Evolutionary conservation across 92 coral and sea anemone species (phyloP).

Genomic region (Porites evermanni): DNA sequence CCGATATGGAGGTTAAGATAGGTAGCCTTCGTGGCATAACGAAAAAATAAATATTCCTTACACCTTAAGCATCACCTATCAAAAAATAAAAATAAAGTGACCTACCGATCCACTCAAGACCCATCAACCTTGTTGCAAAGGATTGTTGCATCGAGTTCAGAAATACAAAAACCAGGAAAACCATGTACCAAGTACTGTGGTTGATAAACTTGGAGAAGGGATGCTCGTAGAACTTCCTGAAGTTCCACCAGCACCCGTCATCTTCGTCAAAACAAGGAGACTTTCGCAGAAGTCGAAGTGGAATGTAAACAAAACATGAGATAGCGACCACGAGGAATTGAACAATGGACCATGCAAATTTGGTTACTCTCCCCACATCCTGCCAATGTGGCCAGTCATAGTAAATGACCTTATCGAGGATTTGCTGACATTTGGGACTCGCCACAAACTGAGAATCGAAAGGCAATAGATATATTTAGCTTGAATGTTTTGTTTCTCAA

Average conservation of each 20-base stretch:
- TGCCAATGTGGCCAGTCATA: slow-evolving; percentile 36
- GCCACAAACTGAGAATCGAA: slow-evolving; percentile 22
- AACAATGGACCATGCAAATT: slow-evolving; percentile 4
- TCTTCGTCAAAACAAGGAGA: not conserved
- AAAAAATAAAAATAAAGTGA: not conserved
- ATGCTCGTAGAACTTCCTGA: slow-evolving; percentile 30
- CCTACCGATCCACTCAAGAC: slow-evolving; percentile 16
- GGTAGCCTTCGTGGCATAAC: too few species aligned
- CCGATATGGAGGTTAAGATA: too few species aligned
- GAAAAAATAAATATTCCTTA: too few species aligned
- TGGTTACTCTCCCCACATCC: not conserved
- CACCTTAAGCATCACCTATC: not conserved
- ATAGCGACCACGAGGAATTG: slow-evolving; percentile 9
- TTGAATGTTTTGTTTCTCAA: not conserved
- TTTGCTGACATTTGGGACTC: slow-evolving; percentile 29
- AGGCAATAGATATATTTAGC: not conserved
- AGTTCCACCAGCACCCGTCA: not conserved
- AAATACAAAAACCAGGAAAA: slow-evolving; percentile 6
- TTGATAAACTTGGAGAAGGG: slow-evolving; percentile 41
- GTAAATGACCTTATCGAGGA: slow-evolving; percentile 32
- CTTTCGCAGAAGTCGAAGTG: not conserved
- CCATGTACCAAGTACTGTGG: slow-evolving; percentile 21
- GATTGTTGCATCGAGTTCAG: not conserved
- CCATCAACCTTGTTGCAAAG: not conserved
- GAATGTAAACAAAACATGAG: not conserved